phyloP scores from a whole-genome alignment of 2,797 vertebrate species.

The Zalophus californianus region DNA sequence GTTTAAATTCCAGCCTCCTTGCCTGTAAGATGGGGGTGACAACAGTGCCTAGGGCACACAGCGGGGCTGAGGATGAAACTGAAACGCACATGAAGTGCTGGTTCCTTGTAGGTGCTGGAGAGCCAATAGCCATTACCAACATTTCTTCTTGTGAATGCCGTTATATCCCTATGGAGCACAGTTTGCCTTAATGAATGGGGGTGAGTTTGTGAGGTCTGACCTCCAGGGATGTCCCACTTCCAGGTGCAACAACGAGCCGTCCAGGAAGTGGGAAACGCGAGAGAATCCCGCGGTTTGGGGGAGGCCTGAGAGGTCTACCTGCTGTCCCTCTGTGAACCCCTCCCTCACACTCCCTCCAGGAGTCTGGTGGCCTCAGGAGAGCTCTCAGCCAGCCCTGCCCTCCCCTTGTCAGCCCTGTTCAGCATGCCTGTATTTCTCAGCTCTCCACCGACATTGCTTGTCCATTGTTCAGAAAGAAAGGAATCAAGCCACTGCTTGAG shows the following conservation, averaged over 20 bases:
- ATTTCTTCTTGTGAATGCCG: not conserved
- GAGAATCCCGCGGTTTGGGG: not conserved
- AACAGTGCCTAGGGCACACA: accelerated
- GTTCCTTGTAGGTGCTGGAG: not conserved
- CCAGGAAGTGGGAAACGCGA: not conserved
- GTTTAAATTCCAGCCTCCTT: not conserved
- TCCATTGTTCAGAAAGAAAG: constrained; percentile 68
- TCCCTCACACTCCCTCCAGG: not conserved
- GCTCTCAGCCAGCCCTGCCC: accelerated
- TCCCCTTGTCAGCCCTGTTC: not conserved
- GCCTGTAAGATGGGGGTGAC: not conserved
- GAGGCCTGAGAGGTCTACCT: not conserved
- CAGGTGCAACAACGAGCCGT: not conserved
- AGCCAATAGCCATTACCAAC: not conserved
- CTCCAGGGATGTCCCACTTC: not conserved
- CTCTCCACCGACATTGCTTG: not conserved
- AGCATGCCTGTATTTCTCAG: not conserved
- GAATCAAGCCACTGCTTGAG: constrained; percentile 56
- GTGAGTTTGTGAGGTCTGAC: not conserved
- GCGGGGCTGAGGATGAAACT: not conserved
- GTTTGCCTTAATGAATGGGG: not conserved
- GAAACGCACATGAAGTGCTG: not conserved
- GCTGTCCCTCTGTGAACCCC: not conserved
- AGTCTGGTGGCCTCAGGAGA: not conserved
- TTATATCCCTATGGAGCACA: accelerated